phyloP scores from a whole-genome alignment of 2,888 invertebrate genomes.

The Coelopa pilipes region DNA sequence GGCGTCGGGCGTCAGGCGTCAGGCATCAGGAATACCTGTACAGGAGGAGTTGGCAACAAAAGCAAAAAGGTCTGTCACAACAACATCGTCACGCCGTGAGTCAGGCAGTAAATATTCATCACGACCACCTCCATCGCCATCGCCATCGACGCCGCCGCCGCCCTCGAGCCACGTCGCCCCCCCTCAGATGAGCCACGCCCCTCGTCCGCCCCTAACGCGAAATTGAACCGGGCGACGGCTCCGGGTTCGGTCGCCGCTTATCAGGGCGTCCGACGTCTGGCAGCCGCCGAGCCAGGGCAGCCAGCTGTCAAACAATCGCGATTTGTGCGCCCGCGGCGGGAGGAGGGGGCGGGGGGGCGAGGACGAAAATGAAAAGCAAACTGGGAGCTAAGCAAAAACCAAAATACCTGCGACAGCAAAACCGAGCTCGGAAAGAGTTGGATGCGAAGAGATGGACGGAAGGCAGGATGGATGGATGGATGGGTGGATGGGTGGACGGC shows the following conservation, averaged over 20 bases:
- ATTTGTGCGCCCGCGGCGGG: neutral
- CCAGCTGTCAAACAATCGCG: constrained; percentile 33
- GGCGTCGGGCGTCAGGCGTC: no score
- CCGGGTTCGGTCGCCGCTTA: neutral
- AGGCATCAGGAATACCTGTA: constrained; percentile 53
- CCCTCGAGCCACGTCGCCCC: neutral
- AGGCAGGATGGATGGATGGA: no score
- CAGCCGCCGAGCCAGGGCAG: constrained; percentile 1
- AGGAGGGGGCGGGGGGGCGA: neutral
- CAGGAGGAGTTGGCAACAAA: neutral
- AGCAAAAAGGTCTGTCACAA: neutral
- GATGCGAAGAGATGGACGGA: neutral
- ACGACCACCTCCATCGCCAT: constrained; percentile 43
- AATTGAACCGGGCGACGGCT: constrained; percentile 24
- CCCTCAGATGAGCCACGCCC: neutral
- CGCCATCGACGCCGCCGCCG: constrained; percentile 14
- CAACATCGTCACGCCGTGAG: constrained; percentile 29
- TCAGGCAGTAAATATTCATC: constrained; percentile 58
- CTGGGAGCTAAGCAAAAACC: constrained; percentile 49
- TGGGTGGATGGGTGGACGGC: no score
- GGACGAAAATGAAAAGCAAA: constrained; percentile 48
- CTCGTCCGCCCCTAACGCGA: neutral
- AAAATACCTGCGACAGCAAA: constrained; percentile 8
- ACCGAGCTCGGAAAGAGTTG: neutral
- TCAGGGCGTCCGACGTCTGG: neutral